A percentile compares a stretch with the other conserved stretches of the same genome.
These are phyloP conservation scores for Lepidocolaptes lacrymiger DNA, from an alignment of 2,797 vertebrate genomes.

Conservation along the genomic window DNA sequence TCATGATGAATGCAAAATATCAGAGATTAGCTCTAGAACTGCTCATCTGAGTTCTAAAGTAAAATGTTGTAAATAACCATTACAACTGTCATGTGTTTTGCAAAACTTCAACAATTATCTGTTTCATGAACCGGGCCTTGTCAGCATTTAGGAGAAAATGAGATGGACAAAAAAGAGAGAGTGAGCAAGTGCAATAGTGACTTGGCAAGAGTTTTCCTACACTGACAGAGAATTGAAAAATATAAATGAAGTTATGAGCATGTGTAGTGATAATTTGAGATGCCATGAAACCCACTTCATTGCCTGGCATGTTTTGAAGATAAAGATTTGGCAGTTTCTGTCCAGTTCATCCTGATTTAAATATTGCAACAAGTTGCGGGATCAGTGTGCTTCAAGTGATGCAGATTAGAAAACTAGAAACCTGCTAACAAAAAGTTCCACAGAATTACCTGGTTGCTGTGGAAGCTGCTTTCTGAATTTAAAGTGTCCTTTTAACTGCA, in stretches of 20 bases:
- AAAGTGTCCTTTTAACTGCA: not conserved
- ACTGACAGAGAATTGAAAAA: not conserved
- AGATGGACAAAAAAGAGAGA: not conserved
- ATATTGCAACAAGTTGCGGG: not conserved
- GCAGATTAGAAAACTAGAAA: not conserved
- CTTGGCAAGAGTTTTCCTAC: not conserved
- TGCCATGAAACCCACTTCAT: not conserved
- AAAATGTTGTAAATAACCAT: constrained; percentile 43
- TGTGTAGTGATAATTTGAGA: not conserved
- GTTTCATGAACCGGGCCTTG: not conserved
- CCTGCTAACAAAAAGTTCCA: not conserved
- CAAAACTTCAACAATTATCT: not conserved
- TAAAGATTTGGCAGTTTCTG: not conserved
- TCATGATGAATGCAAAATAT: constrained; percentile 13
- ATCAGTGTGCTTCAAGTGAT: not conserved
- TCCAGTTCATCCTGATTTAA: not conserved
- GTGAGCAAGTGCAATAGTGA: not conserved
- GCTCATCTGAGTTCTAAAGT: constrained; percentile 31
- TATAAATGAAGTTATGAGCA: not conserved
- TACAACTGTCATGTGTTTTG: constrained; percentile 31
- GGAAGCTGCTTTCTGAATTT: not conserved
- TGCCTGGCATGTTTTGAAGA: not conserved
- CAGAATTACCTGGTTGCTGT: not conserved
- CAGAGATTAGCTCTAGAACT: constrained; percentile 3
- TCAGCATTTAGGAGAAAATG: constrained; percentile 27